Conservation (phyloP, 2,888 invertebrate species). For the Agrochola lota region DNA sequence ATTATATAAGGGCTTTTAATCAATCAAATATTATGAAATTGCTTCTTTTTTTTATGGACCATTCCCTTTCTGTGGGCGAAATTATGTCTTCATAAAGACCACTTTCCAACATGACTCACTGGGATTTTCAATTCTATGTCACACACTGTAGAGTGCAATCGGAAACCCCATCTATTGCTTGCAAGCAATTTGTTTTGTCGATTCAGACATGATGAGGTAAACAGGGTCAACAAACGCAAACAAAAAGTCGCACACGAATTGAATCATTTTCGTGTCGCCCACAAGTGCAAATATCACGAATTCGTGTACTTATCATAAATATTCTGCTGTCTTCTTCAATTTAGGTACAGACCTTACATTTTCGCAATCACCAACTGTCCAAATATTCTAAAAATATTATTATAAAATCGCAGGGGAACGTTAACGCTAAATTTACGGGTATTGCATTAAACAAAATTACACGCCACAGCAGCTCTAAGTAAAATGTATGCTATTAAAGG, state of each 20-base stretch:
- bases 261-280: conserved; percentile 37
- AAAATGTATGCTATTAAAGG: conserved; percentile 58
- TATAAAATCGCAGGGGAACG: conserved; percentile 39
- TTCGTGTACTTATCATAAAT: conserved; percentile 34
- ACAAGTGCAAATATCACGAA: conserved; percentile 17
- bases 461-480: conserved; percentile 42
- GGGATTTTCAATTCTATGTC: conserved; percentile 10
- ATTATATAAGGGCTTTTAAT: conserved; percentile 41
- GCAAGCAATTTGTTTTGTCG: conserved; percentile 1
- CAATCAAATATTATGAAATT: conserved; percentile 27
- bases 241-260: conserved; percentile 16
- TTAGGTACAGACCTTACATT: conserved; percentile 4
- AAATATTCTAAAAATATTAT: conserved; percentile 35
- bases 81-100: neutral
- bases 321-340: conserved; percentile 14
- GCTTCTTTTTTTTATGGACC: neutral
- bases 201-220: conserved; percentile 5
- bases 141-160: neutral
- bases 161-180: neutral
- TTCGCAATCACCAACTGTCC: neutral
- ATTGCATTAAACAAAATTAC: conserved; percentile 55
- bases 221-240: conserved; percentile 24
- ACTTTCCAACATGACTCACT: conserved; percentile 3
- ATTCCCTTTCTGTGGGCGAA: neutral
- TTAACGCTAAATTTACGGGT: conserved; percentile 36